Conservation (phyloP, 1,140 invertebrate genomes). For the Leptopilina boulardi region DNA sequence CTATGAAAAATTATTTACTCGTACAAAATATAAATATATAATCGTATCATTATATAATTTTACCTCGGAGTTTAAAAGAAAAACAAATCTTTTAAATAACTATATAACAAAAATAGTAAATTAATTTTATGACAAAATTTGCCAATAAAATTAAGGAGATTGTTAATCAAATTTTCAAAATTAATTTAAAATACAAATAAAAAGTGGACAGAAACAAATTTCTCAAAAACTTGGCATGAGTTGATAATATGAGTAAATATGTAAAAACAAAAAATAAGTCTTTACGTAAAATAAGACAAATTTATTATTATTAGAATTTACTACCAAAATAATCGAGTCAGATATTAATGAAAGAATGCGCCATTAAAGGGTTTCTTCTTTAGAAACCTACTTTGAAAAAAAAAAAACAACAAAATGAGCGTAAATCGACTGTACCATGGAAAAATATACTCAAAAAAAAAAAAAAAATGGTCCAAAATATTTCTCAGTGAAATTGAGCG, state of each 20-base stretch:
- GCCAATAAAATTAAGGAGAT: background rate
- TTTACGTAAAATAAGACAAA: background rate
- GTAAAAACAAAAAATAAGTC: background rate
- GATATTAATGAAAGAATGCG: background rate
- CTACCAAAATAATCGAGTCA: conserved; percentile 32
- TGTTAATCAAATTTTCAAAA: too few relatives aligned
- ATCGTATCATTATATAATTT: background rate
- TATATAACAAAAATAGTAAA: background rate
- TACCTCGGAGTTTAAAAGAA: background rate
- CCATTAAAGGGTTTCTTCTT: conserved; percentile 12
- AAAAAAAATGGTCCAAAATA: conserved; percentile 11
- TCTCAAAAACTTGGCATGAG: background rate
- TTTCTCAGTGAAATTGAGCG: background rate
- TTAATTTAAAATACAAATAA: background rate
- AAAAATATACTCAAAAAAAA: background rate
- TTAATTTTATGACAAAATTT: too few relatives aligned
- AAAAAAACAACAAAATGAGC: background rate
- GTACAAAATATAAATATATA: background rate
- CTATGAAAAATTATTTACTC: background rate
- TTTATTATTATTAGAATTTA: conserved; percentile 19
- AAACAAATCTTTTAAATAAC: background rate
- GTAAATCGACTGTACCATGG: conserved; percentile 30
- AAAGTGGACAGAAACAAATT: background rate
- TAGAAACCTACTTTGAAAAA: background rate
- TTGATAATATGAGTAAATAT: background rate